These are phyloP conservation scores for Rhimphoctona megacephalus DNA, from an alignment of 2,888 invertebrate species.

Conservation along the genomic window DNA sequence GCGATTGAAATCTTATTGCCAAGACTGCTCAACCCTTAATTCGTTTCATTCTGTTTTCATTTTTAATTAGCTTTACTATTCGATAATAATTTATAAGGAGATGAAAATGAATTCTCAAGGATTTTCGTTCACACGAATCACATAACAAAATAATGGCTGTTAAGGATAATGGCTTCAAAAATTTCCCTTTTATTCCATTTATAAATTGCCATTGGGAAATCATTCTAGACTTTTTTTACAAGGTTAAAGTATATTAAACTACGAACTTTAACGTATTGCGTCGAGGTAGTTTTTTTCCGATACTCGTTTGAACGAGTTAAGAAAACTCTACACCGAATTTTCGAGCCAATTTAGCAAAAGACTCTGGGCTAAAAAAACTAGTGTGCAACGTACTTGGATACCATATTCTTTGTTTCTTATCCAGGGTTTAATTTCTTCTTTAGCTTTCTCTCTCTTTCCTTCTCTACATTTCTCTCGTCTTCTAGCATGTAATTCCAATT, in stretches of 20 bases:
- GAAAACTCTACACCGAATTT: neutral
- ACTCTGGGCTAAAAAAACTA: neutral
- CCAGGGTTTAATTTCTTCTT: neutral
- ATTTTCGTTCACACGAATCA: too few species aligned
- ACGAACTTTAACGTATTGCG: neutral
- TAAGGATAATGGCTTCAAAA: too few species aligned
- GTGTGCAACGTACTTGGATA: neutral
- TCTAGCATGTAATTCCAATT: slow-evolving; percentile 39
- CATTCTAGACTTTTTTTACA: neutral
- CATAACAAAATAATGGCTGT: too few species aligned
- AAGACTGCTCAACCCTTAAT: too few species aligned
- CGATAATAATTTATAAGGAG: too few species aligned
- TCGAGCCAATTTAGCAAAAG: slow-evolving; percentile 2
- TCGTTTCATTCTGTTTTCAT: too few species aligned
- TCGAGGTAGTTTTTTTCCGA: neutral
- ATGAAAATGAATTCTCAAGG: too few species aligned
- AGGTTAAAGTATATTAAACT: neutral
- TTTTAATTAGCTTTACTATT: too few species aligned
- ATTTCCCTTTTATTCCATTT: neutral
- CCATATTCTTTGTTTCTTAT: neutral
- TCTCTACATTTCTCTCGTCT: neutral
- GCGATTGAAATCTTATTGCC: too few species aligned
- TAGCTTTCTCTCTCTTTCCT: neutral
- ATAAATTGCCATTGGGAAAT: neutral
- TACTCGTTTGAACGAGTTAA: neutral